Base-by-base conservation (phyloP, 2,113 vertebrate species). In the Irena cyanogastra region DNA sequence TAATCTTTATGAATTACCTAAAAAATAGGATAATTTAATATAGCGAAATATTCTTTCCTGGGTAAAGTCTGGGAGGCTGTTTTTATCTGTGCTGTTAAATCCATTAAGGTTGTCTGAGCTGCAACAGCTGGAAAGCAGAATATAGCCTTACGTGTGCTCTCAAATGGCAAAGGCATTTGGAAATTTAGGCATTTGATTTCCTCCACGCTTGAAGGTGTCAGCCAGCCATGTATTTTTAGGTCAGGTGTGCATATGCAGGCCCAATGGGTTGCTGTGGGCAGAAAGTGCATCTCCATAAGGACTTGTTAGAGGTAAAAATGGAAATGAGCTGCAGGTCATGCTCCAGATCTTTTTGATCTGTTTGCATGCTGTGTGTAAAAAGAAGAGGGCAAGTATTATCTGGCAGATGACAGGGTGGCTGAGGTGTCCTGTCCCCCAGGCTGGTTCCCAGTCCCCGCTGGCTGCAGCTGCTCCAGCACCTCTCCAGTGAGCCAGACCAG, bases 1-100 rank as follows among this genome's bases (percentile, higher is more conserved):
- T 81, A 89, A 70, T 90, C 72, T 89, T 90, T 87, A 83, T 56
- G 56, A 81, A 96, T 95, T 90, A 96, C 91, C 91, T 89, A 87
- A 86, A 83, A 93, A 83, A 47, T 9, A 88, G 59, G 84, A 83
- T 90, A 61, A 92, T 86, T 86, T 85, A 83, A 96, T 83, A 83
- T 76, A 84, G 53, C 9, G 18, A 64, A 65, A 53, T 82, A 52
- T 69, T 78, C 78, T 79, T 90, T 83, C 37, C 7, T 6, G n/a
- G 6, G 13, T 86, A 16, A 71, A 86, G 52, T 72, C 71, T 92
- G 78, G 81, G 87, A 91, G 50, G 35, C 75, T 11, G 8, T 85
- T 95, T 87, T 70, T 87, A 9, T 92, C 76, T 77, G 30, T 60
- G 39, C 90, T 97, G 93, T 78, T 95, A 90, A 86, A 90, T 90